Evolutionary conservation across 2,888 invertebrate genomes (phyloP).

Genomic region (Flexamia atlantica): DNA sequence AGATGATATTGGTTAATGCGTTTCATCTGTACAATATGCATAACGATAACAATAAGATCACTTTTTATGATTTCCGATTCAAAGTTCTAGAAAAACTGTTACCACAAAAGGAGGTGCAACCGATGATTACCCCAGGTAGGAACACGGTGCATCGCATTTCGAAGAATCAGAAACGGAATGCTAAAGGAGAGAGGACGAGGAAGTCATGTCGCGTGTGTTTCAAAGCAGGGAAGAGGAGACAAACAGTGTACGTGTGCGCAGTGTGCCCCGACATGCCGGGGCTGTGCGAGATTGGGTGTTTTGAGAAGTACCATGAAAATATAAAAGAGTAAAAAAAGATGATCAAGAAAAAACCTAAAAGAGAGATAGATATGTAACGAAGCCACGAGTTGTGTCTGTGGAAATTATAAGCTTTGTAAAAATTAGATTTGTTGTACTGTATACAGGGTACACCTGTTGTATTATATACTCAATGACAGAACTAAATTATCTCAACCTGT

Average conservation of each 20-base stretch:
- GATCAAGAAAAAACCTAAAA: too few relatives aligned
- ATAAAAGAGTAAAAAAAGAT: too few relatives aligned
- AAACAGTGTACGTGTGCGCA: slow-evolving; percentile 64
- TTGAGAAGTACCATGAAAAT: slow-evolving; percentile 63
- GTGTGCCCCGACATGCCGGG: slow-evolving; percentile 64
- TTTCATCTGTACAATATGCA: background rate
- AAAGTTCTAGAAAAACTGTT: background rate
- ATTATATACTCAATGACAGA: too few relatives aligned
- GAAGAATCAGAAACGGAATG: too few relatives aligned
- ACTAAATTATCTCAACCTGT: too few relatives aligned
- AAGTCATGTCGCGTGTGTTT: slow-evolving; percentile 52
- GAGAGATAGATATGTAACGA: too few relatives aligned
- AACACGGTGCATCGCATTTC: too few relatives aligned
- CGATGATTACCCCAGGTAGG: background rate
- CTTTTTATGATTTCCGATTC: background rate
- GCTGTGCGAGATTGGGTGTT: slow-evolving; percentile 63
- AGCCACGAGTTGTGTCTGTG: too few relatives aligned
- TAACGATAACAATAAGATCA: background rate
- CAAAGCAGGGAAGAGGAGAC: slow-evolving; percentile 62
- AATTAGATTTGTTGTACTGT: too few relatives aligned
- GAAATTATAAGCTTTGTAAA: too few relatives aligned
- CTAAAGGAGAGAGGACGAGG: too few relatives aligned
- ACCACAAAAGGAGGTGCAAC: background rate
- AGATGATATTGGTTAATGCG: background rate
- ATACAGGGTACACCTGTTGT: too few relatives aligned